Percentiles rank a stretch among this genome's conserved stretches.
Evolutionary conservation across 1,140 invertebrate genomes (phyloP).

Genomic region (Saccostrea echinata): DNA sequence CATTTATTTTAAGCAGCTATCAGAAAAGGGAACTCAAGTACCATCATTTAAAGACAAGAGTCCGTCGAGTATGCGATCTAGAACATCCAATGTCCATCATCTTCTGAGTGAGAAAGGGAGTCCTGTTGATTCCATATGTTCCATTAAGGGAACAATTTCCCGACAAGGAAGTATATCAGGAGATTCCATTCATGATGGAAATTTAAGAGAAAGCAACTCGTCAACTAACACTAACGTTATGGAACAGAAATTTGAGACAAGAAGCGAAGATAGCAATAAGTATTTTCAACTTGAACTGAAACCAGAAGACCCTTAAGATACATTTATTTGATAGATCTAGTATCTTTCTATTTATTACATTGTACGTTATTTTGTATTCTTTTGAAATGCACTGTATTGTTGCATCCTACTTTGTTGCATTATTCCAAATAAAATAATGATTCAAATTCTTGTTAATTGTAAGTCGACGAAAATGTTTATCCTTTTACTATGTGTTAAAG

Average conservation of each 20-base stretch:
- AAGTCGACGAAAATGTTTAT: too few relatives aligned
- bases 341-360: too few relatives aligned
- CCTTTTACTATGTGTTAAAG: too few relatives aligned
- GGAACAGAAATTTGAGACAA: neutral
- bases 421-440: too few relatives aligned
- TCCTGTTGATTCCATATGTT: neutral
- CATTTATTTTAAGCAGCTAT: neutral
- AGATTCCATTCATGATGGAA: neutral
- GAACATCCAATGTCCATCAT: neutral
- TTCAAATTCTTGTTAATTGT: too few relatives aligned
- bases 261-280: neutral
- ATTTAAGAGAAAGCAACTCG: neutral
- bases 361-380: neutral
- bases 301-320: neutral
- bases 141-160: neutral
- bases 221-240: neutral
- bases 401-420: neutral
- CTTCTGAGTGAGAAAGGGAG: neutral
- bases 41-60: neutral
- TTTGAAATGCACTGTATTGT: neutral
- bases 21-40: neutral
- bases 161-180: neutral
- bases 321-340: neutral
- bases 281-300: neutral
- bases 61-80: neutral